phyloP scores from a whole-genome alignment of 2,113 vertebrate genomes.

The Ranitomeya imitator region DNA sequence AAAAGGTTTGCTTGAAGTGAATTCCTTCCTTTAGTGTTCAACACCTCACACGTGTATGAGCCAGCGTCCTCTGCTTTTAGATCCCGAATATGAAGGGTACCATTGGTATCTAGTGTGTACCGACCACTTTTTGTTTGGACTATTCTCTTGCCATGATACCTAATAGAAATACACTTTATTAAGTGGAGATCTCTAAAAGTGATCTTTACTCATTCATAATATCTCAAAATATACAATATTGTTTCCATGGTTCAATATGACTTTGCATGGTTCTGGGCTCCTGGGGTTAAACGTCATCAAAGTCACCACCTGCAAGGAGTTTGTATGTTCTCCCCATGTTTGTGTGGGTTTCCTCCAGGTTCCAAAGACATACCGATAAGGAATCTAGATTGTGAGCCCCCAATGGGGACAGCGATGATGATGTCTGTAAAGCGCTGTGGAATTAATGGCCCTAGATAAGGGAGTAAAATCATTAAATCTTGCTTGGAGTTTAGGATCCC shows the following conservation, averaged over 20 bases:
- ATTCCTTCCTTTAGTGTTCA: constrained; percentile 81
- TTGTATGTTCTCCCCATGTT: no score
- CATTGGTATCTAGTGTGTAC: constrained; percentile 75
- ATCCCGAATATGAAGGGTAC: constrained; percentile 81
- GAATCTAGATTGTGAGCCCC: no score
- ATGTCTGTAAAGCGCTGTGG: no score
- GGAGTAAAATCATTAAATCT: no score
- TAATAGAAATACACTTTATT: constrained; percentile 60
- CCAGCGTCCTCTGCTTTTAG: constrained; percentile 77
- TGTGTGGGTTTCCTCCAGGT: no score
- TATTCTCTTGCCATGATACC: constrained; percentile 80
- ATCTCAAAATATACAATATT: not conserved
- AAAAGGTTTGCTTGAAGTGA: constrained; percentile 81
- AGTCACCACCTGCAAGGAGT: no score
- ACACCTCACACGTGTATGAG: constrained; percentile 83
- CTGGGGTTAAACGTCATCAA: no score
- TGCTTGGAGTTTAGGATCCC: no score
- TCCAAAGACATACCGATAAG: no score
- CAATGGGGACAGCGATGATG: no score
- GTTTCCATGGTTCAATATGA: not conserved
- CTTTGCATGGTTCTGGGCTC: no score
- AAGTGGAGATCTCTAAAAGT: not conserved
- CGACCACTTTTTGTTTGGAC: constrained; percentile 64
- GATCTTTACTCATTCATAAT: not conserved
- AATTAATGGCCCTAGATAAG: no score